phyloP scores from a whole-genome alignment of 2,113 vertebrate species.

The Phrynosoma platyrhinos region DNA sequence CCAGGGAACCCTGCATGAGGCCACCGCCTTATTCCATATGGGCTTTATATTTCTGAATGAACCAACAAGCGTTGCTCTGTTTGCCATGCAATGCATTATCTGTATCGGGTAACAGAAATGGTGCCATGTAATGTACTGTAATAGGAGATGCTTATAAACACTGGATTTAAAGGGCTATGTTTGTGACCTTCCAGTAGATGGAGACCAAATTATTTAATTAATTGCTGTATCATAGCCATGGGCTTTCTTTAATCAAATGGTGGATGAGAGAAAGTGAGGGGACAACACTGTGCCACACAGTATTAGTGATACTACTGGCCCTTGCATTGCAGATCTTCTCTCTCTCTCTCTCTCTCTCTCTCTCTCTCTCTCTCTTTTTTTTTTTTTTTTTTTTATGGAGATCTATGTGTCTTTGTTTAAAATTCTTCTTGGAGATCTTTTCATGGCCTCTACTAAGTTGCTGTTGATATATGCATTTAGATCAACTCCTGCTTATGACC shows the following conservation, averaged over 20 bases:
- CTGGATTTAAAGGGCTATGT: neutral
- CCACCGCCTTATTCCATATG: neutral
- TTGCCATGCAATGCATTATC: neutral
- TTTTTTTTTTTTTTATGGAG: neutral
- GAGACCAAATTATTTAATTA: slow-evolving; percentile 38
- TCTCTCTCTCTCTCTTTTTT: neutral
- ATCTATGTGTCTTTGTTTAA: neutral
- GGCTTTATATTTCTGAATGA: slow-evolving; percentile 7
- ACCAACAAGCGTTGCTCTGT: neutral
- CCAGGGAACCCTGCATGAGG: neutral
- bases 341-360: neutral
- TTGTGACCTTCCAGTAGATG: slow-evolving; percentile 35
- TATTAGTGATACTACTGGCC: neutral
- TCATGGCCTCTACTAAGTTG: neutral
- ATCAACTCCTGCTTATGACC: too few species aligned
- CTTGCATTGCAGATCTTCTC: neutral
- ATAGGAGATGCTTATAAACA: neutral
- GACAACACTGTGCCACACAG: neutral
- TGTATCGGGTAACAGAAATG: slow-evolving; percentile 29
- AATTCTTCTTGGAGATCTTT: neutral
- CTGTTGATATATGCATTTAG: neutral
- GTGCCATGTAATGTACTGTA: neutral
- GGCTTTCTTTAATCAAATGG: neutral
- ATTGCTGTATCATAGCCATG: neutral
- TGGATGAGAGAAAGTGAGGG: neutral